Evolutionary conservation across 1,140 invertebrate species (phyloP).

Genomic region (Bombyx mori): ASM3026992v2 NC_085133.1:4087001-4087500

Average conservation of each 20-base stretch:
- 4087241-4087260: constrained; percentile 14
- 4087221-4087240: not conserved
- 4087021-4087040: not conserved
- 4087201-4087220: too few species aligned
- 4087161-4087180: not conserved
- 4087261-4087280: constrained; percentile 19
- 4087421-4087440: constrained; percentile 4
- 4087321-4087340: constrained; percentile 7
- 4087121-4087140: too few species aligned
- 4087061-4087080: too few species aligned
- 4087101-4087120: too few species aligned
- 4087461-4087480: too few species aligned
- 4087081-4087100: too few species aligned
- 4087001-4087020: too few species aligned
- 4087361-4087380: constrained; percentile 19
- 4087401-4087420: not conserved
- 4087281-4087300: constrained; percentile 16
- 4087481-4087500: too few species aligned
- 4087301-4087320: constrained; percentile 37
- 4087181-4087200: too few species aligned
- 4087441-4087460: not conserved
- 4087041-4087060: not conserved
- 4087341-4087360: constrained; percentile 21
- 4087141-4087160: not conserved
- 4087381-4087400: constrained; percentile 9